Percentiles rank a stretch among this genome's conserved stretches.
These are phyloP conservation scores for Acestrorhynchus altus DNA, from an alignment of 2,797 vertebrate species.

Conservation along the genomic window DNA sequence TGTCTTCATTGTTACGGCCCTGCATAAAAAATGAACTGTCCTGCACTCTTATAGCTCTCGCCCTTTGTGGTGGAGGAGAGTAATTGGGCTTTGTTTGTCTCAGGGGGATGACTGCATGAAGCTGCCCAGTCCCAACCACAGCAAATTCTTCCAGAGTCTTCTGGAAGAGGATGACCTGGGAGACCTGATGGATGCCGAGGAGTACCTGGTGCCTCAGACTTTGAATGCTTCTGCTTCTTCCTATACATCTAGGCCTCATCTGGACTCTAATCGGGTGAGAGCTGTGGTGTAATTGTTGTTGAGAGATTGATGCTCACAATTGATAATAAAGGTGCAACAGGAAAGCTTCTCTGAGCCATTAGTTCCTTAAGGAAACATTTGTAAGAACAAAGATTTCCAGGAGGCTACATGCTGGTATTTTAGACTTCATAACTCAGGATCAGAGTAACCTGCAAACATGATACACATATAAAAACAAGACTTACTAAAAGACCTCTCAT, in stretches of 20 bases:
- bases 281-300: background rate
- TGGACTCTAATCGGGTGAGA: constrained; percentile 93
- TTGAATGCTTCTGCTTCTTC: constrained; percentile 27
- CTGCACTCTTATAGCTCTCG: background rate
- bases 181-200: constrained; percentile 97
- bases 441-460: too few species aligned
- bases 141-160: constrained; percentile 97
- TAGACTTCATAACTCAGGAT: too few species aligned
- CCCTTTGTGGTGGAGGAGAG: constrained; percentile 3
- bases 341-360: too few species aligned
- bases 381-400: too few species aligned
- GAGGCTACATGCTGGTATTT: too few species aligned
- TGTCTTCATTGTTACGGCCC: constrained; percentile 27
- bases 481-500: too few species aligned
- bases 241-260: constrained; percentile 60
- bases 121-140: constrained; percentile 95
- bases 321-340: too few species aligned
- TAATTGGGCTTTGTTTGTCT: constrained; percentile 29
- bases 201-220: constrained; percentile 87
- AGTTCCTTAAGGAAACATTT: too few species aligned
- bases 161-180: constrained; percentile 94
- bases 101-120: constrained; percentile 97
- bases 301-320: too few species aligned
- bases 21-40: constrained; percentile 24
- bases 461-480: too few species aligned